Evolutionary conservation across 2,113 vertebrate genomes (phyloP), one percentile per base, ranked within the genome.

Genomic region (Shinisaurus crocodilurus): DNA sequence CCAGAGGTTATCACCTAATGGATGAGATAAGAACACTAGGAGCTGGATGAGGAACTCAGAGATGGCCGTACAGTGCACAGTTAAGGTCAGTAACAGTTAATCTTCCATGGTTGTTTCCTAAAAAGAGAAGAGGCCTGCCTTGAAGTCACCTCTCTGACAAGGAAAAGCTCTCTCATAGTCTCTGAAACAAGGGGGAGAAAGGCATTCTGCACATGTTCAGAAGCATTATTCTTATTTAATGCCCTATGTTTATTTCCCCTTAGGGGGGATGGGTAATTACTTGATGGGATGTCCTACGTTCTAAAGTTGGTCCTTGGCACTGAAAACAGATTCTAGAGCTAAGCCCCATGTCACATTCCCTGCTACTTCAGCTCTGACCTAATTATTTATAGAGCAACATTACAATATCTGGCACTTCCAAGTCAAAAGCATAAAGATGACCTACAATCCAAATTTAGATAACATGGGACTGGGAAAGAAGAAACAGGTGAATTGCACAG

Each of bases 1-100:
- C 95, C 97, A 18, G 96, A 96, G 75, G 95, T 97, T 95, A 98
- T 97, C 67, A 94, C 95, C 98, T 98, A 82, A 75, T 15, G 65
- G 54, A 90, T 82, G 76, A 93, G 88, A 54, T 94, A 93, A 1
- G 3, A 80, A 20, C 13, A 16, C 29, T 70, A 32, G 43, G 20
- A 70, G 27, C 18, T 50, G 77, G 34, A 37, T 37, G 23, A 12
- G 48, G 48, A 32, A 88, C n/a, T 18, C 74, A 15, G 27, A 57
- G 2, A 3, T 60, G 89, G 12, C 85, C 89, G 20, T 80, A 0
- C 1, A 6, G 60, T 45, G 6, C 43, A 72, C 57, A 82, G 72
- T 76, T 63, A 45, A 57, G 5, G 5, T n/a, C 23, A 45, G 54
- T 20, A 76, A 57, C 48, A 54, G 29, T 40, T 87, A 60, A 16